Evolutionary conservation across 2,797 vertebrate species (phyloP).

Genomic region (Scolopax rusticola): DNA sequence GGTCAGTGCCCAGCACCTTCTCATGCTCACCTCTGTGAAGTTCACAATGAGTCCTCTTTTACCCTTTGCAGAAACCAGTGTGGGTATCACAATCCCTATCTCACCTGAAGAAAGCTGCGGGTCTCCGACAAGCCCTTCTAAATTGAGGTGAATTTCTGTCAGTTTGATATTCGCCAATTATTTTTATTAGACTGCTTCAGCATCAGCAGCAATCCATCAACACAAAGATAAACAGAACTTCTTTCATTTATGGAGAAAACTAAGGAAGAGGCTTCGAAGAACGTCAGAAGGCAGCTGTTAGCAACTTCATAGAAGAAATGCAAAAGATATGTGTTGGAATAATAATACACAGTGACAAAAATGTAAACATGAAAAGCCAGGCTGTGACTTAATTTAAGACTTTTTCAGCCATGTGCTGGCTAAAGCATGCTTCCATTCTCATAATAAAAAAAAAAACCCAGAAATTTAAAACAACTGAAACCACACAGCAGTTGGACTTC

Average conservation of each 20-base stretch:
- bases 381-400: neutral
- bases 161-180: neutral
- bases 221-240: neutral
- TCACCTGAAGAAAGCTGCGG: neutral
- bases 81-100: neutral
- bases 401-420: neutral
- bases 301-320: neutral
- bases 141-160: neutral
- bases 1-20: neutral
- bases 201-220: neutral
- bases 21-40: neutral
- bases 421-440: neutral
- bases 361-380: neutral
- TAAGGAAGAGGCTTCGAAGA: neutral
- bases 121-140: neutral
- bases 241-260: neutral
- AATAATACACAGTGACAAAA: neutral
- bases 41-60: neutral
- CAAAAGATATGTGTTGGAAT: neutral
- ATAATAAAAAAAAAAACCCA: neutral
- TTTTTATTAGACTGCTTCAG: neutral
- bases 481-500: neutral
- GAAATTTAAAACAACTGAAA: neutral
- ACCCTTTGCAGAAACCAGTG: accelerated
- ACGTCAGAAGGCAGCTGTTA: neutral